phyloP scores from a whole-genome alignment of 2,113 vertebrate genomes.

The Leptosomus discolor region DNA sequence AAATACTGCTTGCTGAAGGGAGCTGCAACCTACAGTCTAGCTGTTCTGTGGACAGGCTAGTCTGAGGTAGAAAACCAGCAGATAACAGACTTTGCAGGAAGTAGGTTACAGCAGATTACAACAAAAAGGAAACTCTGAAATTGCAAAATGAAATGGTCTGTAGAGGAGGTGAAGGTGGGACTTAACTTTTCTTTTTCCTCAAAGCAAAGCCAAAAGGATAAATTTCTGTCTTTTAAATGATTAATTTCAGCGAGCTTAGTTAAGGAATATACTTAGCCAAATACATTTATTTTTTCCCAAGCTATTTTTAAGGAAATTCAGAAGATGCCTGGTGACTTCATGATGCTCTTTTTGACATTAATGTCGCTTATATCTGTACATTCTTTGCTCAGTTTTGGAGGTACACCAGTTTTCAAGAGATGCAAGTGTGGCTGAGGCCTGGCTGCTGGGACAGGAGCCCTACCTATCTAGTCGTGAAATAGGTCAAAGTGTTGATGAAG shows the following conservation, averaged over 20 bases:
- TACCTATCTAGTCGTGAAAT: constrained; percentile 91
- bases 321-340: not conserved
- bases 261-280: not conserved
- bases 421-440: constrained; percentile 94
- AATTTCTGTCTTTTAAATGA: not conserved
- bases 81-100: not conserved
- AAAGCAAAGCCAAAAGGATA: not conserved
- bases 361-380: not conserved
- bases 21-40: not conserved
- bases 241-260: not conserved
- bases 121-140: not conserved
- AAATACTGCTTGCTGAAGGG: not conserved
- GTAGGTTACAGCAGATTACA: not conserved
- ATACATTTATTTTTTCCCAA: not conserved
- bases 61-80: not conserved
- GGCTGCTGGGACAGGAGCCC: constrained; percentile 93
- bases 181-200: not conserved
- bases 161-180: not conserved
- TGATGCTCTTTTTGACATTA: not conserved
- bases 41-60: not conserved
- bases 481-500: constrained; percentile 92
- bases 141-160: not conserved
- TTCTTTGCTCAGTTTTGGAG: constrained; percentile 85
- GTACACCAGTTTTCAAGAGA: constrained; percentile 97
- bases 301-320: not conserved